Base-by-base conservation (phyloP, 2,888 invertebrate genomes). In the Dicranocentrus wangi region DNA sequence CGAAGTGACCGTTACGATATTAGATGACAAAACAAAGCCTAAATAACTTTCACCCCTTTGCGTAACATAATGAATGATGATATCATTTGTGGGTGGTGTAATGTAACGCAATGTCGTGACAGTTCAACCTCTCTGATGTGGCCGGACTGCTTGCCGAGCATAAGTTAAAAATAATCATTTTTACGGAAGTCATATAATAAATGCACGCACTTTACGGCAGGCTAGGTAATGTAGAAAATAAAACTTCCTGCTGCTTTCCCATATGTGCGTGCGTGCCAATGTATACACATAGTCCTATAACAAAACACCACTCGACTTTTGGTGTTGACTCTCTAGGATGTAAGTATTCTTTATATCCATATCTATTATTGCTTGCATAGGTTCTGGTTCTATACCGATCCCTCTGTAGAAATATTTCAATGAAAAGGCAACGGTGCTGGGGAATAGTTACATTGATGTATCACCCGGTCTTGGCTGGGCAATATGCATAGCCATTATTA, bases 141-240 rank as follows among this genome's bases (percentile, higher is more conserved):
- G n/a, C n/a, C n/a, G n/a, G n/a, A n/a, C n/a, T n/a, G n/a, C n/a
- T n/a, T 32, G 32, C 10, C 3, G 3, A 32, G 3, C 32, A 32
- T 32, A 10, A 10, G 32, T 32, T 32, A 32, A 32, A 32, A 32
- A 32, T 32, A 32, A 51, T 51, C 60, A 63, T 51, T 72, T 23
- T 72, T 53, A 19, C 63, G 72, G 72, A 63, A 72, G 72, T 63
- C 72, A 28, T 51, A 7, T 10, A n/a, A 61, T 28, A 58, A 28
- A 55, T 32, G 19, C 32, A 28, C 25, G 32, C 53, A 53, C 69
- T 51, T 28, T 65, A 65, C 21, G 7, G 28, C 25, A 28, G 17
- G 28, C 19, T 51, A 51, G 51, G 51, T 19, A 51, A 51, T 51
- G n/a, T 51, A 51, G 1, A 1, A 51, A 51, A 51, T 51, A 51